Conservation (phyloP, 1,140 invertebrate species). For the Bombus huntii region DNA sequence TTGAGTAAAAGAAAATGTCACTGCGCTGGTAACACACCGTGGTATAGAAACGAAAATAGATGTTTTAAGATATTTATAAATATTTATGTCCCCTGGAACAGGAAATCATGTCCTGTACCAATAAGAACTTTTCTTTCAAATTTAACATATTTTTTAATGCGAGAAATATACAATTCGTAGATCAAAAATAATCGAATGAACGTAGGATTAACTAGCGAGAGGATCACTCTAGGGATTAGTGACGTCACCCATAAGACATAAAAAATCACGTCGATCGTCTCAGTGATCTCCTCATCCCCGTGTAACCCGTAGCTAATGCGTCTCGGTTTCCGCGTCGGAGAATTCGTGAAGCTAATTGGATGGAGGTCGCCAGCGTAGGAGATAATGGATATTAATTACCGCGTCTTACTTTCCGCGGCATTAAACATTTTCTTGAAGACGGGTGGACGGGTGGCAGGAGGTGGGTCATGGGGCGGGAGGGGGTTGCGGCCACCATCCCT, state of each 20-base stretch:
- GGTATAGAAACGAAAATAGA: too few relatives aligned
- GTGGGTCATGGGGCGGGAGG: slow-evolving; percentile 10
- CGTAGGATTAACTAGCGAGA: too few relatives aligned
- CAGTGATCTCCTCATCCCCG: neutral
- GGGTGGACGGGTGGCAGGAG: slow-evolving; percentile 29
- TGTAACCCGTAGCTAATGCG: slow-evolving; percentile 69
- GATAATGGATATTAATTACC: slow-evolving; percentile 83
- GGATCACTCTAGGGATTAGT: neutral
- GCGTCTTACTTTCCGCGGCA: slow-evolving; percentile 81
- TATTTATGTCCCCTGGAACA: too few relatives aligned
- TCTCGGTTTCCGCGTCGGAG: slow-evolving; percentile 74
- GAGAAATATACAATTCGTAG: too few relatives aligned
- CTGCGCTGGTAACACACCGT: too few relatives aligned
- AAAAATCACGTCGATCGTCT: neutral
- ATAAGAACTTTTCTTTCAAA: too few relatives aligned
- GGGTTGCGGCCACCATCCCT: slow-evolving; percentile 77
- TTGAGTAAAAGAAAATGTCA: too few relatives aligned
- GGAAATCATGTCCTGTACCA: too few relatives aligned
- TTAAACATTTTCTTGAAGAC: slow-evolving; percentile 81
- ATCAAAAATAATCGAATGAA: too few relatives aligned
- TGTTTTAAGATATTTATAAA: too few relatives aligned
- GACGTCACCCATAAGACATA: neutral
- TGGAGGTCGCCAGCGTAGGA: slow-evolving; percentile 75
- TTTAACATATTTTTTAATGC: neutral
- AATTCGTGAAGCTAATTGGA: slow-evolving; percentile 76